Base-by-base conservation (phyloP, 2,888 invertebrate species). In the Odontocolon sp. region DNA sequence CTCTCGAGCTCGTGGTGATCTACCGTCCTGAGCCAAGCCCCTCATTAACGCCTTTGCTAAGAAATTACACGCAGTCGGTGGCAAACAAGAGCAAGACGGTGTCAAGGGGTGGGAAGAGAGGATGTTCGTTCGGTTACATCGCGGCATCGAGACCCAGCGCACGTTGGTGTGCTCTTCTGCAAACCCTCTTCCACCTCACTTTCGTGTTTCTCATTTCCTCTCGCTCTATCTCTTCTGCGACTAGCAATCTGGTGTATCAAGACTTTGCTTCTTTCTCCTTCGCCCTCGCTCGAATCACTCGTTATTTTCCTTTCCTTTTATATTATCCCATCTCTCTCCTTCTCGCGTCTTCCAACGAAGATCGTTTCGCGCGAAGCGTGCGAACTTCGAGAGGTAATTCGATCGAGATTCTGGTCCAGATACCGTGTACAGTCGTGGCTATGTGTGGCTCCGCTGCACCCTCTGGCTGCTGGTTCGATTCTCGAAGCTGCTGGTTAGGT, bases 1-100 rank as follows among this genome's bases (percentile, higher is more conserved):
- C 38, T 40, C 47, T 14, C 21, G 40, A 11, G 47, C 31, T 23
- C 70, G 68, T 61, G 85, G 89, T 89, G 88, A 89, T 89, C 89
- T 89, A 89, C 89, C 88, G 88, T 88, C 83, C 83, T 84, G 85
- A 87, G 87, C 87, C 88, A 88, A 88, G 88, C 88, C 87, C 89
- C 89, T 89, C 89, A 89, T 89, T 89, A 89, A 89, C 89, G 89
- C 89, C 88, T 89, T 89, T 87, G 88, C 89, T 87, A 88, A 88
- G 89, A 89, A 89, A 89, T 89, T 89, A 89, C 89, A 89, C 89
- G 89, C 88, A 86, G 87, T 86, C 87, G 86, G 89, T 89, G 88
- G 88, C 89, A 87, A 89, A 89, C 87, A 89, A 89, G 89, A 89
- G 87, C 87, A 89, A 88, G 87, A 88, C 88, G 88, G 85, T 87